Evolutionary conservation across 2,888 invertebrate species (phyloP).

Genomic region (Electrophaes corylata): DNA sequence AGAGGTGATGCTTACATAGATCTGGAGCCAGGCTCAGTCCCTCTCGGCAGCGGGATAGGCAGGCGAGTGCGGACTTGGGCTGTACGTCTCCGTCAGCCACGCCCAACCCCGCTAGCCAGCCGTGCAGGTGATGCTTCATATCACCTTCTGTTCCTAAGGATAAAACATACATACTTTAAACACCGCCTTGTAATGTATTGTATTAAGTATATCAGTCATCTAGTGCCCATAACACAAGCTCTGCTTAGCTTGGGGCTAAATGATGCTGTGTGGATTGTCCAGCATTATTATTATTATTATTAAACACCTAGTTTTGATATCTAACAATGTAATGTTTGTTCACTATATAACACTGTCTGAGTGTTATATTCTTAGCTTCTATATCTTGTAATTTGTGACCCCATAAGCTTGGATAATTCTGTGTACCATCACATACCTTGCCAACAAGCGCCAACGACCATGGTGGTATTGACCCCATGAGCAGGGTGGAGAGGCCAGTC

Average conservation of each 20-base stretch:
- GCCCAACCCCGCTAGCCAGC: constrained; percentile 95
- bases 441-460: constrained; percentile 99
- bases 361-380: too few species aligned
- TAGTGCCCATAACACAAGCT: too few species aligned
- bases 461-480: constrained; percentile 95
- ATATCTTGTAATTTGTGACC: too few species aligned
- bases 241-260: too few species aligned
- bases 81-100: constrained; percentile 91
- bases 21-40: constrained; percentile 85
- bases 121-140: constrained; percentile 95
- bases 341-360: too few species aligned
- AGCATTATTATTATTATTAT: too few species aligned
- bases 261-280: too few species aligned
- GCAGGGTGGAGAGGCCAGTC: constrained; percentile 99
- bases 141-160: constrained; percentile 91
- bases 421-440: constrained; percentile 85
- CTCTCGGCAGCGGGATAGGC: constrained; percentile 93
- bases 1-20: constrained; percentile 86
- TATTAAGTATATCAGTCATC: too few species aligned
- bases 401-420: too few species aligned
- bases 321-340: too few species aligned
- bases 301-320: too few species aligned
- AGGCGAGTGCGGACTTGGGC: constrained; percentile 88
- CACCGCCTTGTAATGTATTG: too few species aligned
- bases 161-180: background rate